Base-by-base conservation (phyloP, 2,888 invertebrate genomes). In the Acleris cristana region DNA sequence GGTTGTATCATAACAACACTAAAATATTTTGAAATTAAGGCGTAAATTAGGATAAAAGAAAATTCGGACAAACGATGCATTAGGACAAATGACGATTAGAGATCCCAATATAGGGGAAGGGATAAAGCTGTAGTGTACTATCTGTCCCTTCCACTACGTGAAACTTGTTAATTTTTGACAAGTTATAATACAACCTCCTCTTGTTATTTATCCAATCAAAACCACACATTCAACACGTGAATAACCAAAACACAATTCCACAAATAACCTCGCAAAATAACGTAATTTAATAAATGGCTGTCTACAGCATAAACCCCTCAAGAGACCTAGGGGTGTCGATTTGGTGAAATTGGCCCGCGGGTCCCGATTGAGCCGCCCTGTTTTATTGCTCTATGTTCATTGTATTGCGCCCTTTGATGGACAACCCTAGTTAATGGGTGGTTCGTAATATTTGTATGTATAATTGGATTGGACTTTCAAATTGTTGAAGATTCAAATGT, bases 361-460 rank as follows among this genome's bases (percentile, higher is more conserved):
- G 51, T 21, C 70, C 62, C 69, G 69, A 76, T 73, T 71, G 74
- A 69, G 72, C 64, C 63, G 58, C 64, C 66, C 72, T 70, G 72
- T 76, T 82, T 80, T 77, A 80, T 76, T 72, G 70, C 69, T 64
- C 71, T 56, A 72, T 70, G 76, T 71, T 73, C 74, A 73, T 73
- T 73, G 74, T 74, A 71, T 69, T 70, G 61, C 64, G 61, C 64
- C 57, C 63, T 64, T 69, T 76, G 75, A 76, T 72, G 71, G 76
- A 76, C 74, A 75, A 54, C 73, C 74, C 73, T 73, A 55, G 14
- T 59, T 62, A 66, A 66, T 62, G 56, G 56, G 51, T 23, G 44
- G 51, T 59, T 62, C 45, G 21, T 48, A 18, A 48, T 48, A n/a
- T n/a, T n/a, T 48, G 18, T 58, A 18, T 26, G 26, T 45, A 45